Base-by-base conservation (phyloP, 2,113 vertebrate genomes). In the Colius striatus region DNA sequence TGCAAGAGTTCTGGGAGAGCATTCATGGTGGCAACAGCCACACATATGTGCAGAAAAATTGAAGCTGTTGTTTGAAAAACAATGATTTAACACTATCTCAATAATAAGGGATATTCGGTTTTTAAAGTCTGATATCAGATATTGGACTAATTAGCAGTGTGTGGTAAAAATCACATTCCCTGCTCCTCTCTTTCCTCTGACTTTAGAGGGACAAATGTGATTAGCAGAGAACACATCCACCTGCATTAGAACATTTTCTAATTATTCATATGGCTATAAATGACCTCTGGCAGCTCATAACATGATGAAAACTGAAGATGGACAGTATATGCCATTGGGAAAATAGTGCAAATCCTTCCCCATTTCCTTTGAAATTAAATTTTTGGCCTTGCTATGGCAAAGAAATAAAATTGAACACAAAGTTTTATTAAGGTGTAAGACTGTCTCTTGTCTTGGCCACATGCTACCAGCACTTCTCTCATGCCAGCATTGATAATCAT, bases 181-280 rank as follows among this genome's bases (percentile, higher is more conserved):
- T 58, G 27, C 47, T 71, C 47, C 21, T 45, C 29, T 55, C 36
- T 57, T 92, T 75, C 50, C 20, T 45, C 22, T 54, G 57, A 43
- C 58, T 79, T 57, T 26, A 55, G n/a, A 71, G 90, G 87, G 66
- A 70, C 36, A 83, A 82, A 85, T 60, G 38, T 73, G 77, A 68
- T 82, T 62, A 94, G 20, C 66, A 92, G 74, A 85, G 71, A 85
- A 29, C 62, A 75, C 50, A 62, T 14, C 45, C 62, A 82, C 75
- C 89, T 73, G 50, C 71, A 70, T 15, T 54, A 54, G 54, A 73
- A 87, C 29, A 51, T 71, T 61, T 84, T 55, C 87, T 85, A 79
- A 95, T 91, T 91, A 92, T 84, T 84, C 86, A 17, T 5, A 23
- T 54, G 48, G 26, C 30, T 80, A 53, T 77, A 90, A 96, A 89